Evolutionary conservation across 1,140 invertebrate genomes (phyloP).

Genomic region (Lucilia sericata): DNA sequence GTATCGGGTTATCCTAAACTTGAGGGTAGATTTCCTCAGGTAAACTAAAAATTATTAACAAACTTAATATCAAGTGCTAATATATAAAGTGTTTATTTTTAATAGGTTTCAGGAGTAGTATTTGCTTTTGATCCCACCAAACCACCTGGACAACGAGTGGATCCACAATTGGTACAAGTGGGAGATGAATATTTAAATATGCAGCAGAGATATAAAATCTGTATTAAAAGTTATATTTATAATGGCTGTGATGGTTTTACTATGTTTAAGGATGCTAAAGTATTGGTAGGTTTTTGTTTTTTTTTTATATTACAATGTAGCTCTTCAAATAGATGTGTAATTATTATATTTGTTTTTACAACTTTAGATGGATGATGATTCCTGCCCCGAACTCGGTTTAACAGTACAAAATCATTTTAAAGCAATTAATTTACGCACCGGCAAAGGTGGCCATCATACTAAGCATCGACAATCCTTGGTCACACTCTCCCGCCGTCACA

Average conservation of each 20-base stretch:
- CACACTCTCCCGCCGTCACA: constrained; percentile 81
- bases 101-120: constrained; percentile 78
- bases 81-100: constrained; percentile 66
- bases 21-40: constrained; percentile 86
- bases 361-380: constrained; percentile 80
- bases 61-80: neutral
- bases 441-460: constrained; percentile 77
- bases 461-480: constrained; percentile 87
- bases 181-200: constrained; percentile 85
- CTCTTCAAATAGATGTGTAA: too few relatives aligned
- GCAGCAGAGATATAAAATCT: constrained; percentile 80
- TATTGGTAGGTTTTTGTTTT: constrained; percentile 73
- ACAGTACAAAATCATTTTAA: constrained; percentile 90
- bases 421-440: constrained; percentile 82
- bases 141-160: constrained; percentile 78
- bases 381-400: constrained; percentile 83
- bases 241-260: constrained; percentile 88
- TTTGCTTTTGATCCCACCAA: constrained; percentile 87
- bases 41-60: constrained; percentile 55
- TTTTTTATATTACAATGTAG: too few relatives aligned
- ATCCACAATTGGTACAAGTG: constrained; percentile 79
- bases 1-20: constrained; percentile 80
- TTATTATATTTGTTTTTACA: constrained; percentile 42
- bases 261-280: constrained; percentile 76
- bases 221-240: constrained; percentile 84